Evolutionary conservation across 2,888 invertebrate species (phyloP).

Genomic region (Napeogenes sylphis): DNA sequence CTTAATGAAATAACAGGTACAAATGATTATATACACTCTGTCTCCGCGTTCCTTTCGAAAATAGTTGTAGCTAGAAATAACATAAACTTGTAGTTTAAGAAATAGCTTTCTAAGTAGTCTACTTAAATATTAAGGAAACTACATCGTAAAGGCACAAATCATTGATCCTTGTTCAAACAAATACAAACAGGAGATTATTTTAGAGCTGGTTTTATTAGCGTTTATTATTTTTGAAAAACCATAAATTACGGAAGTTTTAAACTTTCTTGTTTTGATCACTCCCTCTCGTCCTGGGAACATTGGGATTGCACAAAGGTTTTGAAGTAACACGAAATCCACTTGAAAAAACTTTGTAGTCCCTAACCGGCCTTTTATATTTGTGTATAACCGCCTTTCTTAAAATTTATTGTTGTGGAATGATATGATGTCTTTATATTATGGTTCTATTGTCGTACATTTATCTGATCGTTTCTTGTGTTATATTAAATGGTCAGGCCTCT

Average conservation of each 20-base stretch:
- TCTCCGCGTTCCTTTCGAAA: neutral
- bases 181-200: conserved; percentile 16
- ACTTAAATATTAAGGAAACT: neutral
- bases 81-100: conserved; percentile 11
- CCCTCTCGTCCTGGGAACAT: conserved; percentile 66
- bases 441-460: conserved; percentile 69
- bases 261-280: conserved; percentile 67
- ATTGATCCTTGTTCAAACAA: conserved; percentile 12
- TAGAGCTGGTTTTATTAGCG: conserved; percentile 9
- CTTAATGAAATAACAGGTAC: too few species aligned
- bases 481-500: conserved; percentile 52
- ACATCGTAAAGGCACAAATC: conserved; percentile 11
- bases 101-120: conserved; percentile 8
- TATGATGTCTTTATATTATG: conserved; percentile 75
- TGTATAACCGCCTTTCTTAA: conserved; percentile 68
- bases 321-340: conserved; percentile 46
- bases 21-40: too few species aligned
- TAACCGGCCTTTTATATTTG: conserved; percentile 63
- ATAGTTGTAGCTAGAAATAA: conserved; percentile 14
- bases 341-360: conserved; percentile 56
- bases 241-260: conserved; percentile 33
- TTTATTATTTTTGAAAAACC: conserved; percentile 21
- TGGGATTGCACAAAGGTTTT: conserved; percentile 51
- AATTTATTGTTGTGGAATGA: conserved; percentile 74
- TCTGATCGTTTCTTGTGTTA: conserved; percentile 69